A percentile compares a stretch with the other conserved stretches of the same genome.
Conservation (phyloP, 2,797 vertebrate species). For the Chanos chanos region DNA sequence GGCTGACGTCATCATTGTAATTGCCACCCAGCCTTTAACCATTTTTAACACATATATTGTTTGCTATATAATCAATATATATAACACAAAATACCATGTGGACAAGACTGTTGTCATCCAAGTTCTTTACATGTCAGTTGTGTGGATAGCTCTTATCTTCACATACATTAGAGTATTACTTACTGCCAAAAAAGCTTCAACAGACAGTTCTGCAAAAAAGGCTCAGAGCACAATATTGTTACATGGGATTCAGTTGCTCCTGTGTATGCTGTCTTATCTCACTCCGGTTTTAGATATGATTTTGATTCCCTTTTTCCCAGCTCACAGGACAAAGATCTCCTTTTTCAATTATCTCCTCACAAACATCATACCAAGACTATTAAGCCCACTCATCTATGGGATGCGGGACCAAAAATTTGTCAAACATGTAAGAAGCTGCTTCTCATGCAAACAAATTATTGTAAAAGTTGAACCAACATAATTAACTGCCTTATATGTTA, state of each 20-base stretch:
- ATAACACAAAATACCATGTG: constrained; percentile 38
- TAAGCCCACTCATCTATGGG: constrained; percentile 64
- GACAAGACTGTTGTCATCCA: constrained; percentile 47
- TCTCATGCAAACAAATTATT: constrained; percentile 22
- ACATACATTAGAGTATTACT: constrained; percentile 58
- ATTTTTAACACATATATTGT: constrained; percentile 48
- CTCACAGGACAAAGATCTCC: constrained; percentile 24
- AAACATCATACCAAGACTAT: constrained; percentile 55
- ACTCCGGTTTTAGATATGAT: constrained; percentile 21
- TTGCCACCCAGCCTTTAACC: constrained; percentile 35
- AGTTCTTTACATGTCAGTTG: constrained; percentile 40
- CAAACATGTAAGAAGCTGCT: constrained; percentile 36
- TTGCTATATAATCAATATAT: constrained; percentile 43
- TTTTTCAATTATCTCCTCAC: constrained; percentile 45
- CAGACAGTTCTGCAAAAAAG: constrained; percentile 47
- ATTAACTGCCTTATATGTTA: constrained; percentile 53
- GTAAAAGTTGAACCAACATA: constrained; percentile 13
- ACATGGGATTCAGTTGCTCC: constrained; percentile 57
- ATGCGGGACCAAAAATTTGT: constrained; percentile 57
- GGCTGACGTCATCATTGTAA: constrained; percentile 46
- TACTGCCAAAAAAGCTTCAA: constrained; percentile 28
- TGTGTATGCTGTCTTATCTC: constrained; percentile 54
- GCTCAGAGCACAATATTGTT: constrained; percentile 62
- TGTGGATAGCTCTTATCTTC: constrained; percentile 61
- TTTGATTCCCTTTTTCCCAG: constrained; percentile 26